These are phyloP conservation scores for Neofelis nebulosa DNA, from an alignment of 2,113 vertebrate species.

Conservation along the genomic window DNA sequence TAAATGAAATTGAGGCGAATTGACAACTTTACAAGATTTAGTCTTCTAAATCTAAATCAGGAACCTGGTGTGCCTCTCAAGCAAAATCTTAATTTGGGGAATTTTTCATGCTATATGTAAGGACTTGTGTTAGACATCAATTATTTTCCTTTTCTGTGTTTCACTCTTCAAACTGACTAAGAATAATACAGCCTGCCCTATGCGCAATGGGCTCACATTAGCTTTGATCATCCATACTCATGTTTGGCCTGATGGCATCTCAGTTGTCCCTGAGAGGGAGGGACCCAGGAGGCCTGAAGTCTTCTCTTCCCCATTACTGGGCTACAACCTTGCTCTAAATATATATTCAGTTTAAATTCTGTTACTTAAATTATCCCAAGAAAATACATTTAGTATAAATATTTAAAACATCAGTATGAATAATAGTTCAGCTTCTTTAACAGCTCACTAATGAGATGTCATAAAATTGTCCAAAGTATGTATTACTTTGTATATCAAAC, in stretches of 20 bases:
- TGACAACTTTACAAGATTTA: not conserved
- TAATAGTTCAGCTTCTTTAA: slow-evolving; percentile 70
- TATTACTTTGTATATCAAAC: slow-evolving; percentile 74
- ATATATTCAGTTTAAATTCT: not conserved
- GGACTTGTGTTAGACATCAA: not conserved
- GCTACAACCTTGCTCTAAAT: not conserved
- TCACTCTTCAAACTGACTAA: not conserved
- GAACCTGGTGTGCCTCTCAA: not conserved
- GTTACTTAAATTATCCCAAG: slow-evolving; percentile 34
- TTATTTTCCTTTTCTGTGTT: not conserved
- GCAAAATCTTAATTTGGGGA: not conserved
- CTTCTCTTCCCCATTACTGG: not conserved
- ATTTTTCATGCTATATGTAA: not conserved
- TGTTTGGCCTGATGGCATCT: not conserved
- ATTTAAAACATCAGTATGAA: slow-evolving; percentile 66
- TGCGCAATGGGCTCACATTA: no score
- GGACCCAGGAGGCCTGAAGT: not conserved
- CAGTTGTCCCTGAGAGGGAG: not conserved
- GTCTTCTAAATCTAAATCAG: not conserved
- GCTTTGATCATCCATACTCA: not conserved
- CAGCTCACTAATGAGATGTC: slow-evolving; percentile 71
- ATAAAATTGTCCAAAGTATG: slow-evolving; percentile 68
- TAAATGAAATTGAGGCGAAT: not conserved
- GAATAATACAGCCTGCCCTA: not conserved
- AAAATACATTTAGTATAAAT: slow-evolving; percentile 62